phyloP scores from a whole-genome alignment of 1,140 invertebrate genomes.

The Capitella teleta region DNA sequence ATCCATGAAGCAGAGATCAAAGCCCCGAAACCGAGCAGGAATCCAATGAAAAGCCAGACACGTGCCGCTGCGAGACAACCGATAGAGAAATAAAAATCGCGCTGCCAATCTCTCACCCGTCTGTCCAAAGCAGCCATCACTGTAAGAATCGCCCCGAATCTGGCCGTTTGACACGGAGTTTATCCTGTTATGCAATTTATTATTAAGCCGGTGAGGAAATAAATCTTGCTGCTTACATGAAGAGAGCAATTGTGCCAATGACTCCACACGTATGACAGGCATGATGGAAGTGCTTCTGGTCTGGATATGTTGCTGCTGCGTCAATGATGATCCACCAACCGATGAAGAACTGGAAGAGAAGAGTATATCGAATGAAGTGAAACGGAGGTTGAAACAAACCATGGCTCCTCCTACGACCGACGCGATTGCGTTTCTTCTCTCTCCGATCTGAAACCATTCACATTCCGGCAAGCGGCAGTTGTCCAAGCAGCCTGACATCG shows the following conservation, averaged over 20 bases:
- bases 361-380: not conserved
- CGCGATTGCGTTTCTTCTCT: too few species aligned
- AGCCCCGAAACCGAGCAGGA: constrained; percentile 88
- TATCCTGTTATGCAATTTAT: constrained; percentile 50
- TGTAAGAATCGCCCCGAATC: constrained; percentile 73
- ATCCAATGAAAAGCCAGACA: constrained; percentile 92
- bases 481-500: too few species aligned
- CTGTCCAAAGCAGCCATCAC: constrained; percentile 75
- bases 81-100: not conserved
- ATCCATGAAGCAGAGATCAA: constrained; percentile 94
- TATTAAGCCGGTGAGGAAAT: not conserved
- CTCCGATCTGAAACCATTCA: too few species aligned
- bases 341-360: constrained; percentile 67
- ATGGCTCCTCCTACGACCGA: too few species aligned
- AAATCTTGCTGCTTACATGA: constrained; percentile 60
- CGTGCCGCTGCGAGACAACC: constrained; percentile 31
- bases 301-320: constrained; percentile 67
- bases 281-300: constrained; percentile 51
- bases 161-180: constrained; percentile 94
- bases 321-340: constrained; percentile 99
- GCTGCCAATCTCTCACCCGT: constrained; percentile 42
- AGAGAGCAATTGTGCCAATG: constrained; percentile 80
- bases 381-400: too few species aligned
- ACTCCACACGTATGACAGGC: constrained; percentile 90
- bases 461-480: too few species aligned